Conservation (phyloP, 2,797 vertebrate genomes). For the Gadopsis marmoratus region DNA sequence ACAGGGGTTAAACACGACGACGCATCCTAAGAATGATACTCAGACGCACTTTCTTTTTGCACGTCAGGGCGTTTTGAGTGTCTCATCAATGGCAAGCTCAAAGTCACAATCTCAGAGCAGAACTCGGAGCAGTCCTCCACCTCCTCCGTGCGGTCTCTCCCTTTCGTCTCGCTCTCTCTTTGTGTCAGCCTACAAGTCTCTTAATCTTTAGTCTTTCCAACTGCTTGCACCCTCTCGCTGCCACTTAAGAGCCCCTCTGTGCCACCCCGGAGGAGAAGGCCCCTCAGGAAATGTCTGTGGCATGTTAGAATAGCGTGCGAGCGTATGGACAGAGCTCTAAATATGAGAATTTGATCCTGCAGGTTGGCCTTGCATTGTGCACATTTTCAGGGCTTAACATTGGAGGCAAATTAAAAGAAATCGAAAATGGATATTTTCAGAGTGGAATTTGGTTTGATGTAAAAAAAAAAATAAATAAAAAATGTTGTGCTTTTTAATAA, state of each 20-base stretch:
- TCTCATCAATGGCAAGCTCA: slow-evolving; percentile 8
- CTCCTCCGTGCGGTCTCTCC: background rate
- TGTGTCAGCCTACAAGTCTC: slow-evolving; percentile 37
- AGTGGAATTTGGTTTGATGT: background rate
- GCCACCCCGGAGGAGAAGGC: slow-evolving; percentile 32
- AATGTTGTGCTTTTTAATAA: slow-evolving; percentile 12
- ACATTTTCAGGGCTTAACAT: background rate
- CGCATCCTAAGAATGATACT: background rate
- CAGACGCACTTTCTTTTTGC: background rate
- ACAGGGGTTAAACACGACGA: background rate
- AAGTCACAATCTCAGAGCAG: background rate
- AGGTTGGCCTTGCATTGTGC: slow-evolving; percentile 3
- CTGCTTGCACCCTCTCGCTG: slow-evolving; percentile 16
- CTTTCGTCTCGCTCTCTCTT: slow-evolving; percentile 8
- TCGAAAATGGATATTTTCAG: background rate
- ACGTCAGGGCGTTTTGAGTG: background rate
- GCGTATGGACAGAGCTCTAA: slow-evolving; percentile 13
- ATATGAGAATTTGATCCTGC: slow-evolving; percentile 20
- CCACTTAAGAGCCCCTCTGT: slow-evolving; percentile 9
- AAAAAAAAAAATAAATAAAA: background rate
- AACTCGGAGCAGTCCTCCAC: background rate
- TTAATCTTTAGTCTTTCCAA: slow-evolving; percentile 20
- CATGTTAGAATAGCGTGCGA: slow-evolving; percentile 23
- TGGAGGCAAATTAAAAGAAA: background rate
- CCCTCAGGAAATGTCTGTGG: slow-evolving; percentile 28